These are phyloP conservation scores for Dryococelus australis DNA, from an alignment of 2,888 invertebrate species.

Conservation along the genomic window DNA sequence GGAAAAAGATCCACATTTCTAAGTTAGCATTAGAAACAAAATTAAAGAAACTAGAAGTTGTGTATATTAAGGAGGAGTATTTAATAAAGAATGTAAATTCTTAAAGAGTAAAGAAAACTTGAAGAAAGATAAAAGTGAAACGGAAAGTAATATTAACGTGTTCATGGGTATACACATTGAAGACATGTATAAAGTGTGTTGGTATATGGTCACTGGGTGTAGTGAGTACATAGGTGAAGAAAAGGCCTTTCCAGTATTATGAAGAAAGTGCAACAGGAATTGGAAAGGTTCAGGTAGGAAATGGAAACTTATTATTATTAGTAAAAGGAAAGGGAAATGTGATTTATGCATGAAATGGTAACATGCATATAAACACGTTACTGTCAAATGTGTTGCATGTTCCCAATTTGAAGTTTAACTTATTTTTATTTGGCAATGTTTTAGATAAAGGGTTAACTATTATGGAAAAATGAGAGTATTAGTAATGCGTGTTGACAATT, in stretches of 20 bases:
- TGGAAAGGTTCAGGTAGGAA: not conserved
- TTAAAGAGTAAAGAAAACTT: not conserved
- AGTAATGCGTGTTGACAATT: not conserved
- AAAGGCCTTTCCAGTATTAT: not conserved
- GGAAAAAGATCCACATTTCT: not conserved
- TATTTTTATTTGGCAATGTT: not conserved
- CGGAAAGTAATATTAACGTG: not conserved
- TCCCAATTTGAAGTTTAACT: constrained; percentile 17
- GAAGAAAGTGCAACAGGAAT: no score
- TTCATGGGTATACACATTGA: not conserved
- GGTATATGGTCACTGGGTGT: not conserved
- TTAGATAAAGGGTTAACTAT: not conserved
- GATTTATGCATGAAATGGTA: not conserved
- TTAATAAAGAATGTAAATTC: not conserved
- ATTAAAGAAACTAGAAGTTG: not conserved
- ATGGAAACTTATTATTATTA: not conserved
- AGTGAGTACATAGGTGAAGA: not conserved
- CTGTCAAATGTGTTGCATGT: not conserved
- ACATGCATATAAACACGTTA: not conserved
- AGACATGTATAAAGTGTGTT: not conserved
- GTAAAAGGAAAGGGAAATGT: not conserved
- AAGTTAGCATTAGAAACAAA: not conserved
- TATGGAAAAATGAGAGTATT: not conserved
- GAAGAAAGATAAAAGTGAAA: not conserved
- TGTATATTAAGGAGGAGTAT: not conserved